A percentile compares a stretch with the other conserved stretches of the same genome.
Conservation (phyloP, 64 coral and sea anemone species). For the Montipora capricornis region DNA sequence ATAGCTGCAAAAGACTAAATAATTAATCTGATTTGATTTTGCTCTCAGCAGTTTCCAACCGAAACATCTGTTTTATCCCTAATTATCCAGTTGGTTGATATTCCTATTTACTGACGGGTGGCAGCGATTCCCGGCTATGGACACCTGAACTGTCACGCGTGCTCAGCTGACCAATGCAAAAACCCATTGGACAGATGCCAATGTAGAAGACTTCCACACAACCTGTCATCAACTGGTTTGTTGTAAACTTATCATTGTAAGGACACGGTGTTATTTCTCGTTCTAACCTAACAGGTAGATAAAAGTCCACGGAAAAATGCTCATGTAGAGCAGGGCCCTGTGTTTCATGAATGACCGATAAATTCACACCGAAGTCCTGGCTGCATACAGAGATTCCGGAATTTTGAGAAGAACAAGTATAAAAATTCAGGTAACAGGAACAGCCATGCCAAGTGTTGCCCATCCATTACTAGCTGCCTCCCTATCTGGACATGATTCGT, state of each 20-base stretch:
- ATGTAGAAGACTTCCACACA: neutral
- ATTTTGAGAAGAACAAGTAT: constrained; percentile 43
- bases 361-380: constrained; percentile 21
- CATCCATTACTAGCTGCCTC: constrained; percentile 89
- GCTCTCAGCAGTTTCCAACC: neutral
- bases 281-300: neutral
- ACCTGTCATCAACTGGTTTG: constrained; percentile 25
- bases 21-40: constrained; percentile 58
- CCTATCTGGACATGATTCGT: constrained; percentile 83
- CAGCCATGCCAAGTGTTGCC: constrained; percentile 77
- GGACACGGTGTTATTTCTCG: neutral
- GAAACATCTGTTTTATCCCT: constrained; percentile 2
- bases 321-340: neutral
- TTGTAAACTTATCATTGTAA: constrained; percentile 33
- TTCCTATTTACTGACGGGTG: neutral
- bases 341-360: neutral
- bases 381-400: constrained; percentile 15
- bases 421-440: constrained; percentile 51
- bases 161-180: neutral
- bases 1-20: constrained; percentile 43
- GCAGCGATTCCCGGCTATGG: neutral
- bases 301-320: neutral
- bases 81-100: constrained; percentile 12
- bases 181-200: constrained; percentile 15
- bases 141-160: neutral